phyloP scores from a whole-genome alignment of 2,113 vertebrate genomes.

The Nansenia antarctica region DNA sequence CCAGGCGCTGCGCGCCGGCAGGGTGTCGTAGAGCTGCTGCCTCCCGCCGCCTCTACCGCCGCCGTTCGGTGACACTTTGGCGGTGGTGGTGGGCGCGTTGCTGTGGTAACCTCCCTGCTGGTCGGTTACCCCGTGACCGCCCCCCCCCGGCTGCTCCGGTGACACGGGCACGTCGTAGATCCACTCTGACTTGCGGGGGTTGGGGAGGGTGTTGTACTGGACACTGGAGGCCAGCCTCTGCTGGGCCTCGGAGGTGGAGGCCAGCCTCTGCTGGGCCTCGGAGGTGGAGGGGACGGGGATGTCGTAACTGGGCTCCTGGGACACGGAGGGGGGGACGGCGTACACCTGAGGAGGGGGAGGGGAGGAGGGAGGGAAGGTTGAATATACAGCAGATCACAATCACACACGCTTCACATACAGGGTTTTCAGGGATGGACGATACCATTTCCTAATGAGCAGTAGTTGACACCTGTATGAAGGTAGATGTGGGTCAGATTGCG shows the following conservation, averaged over 20 bases:
- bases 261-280: conserved; percentile 37
- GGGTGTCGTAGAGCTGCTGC: conserved; percentile 50
- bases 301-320: conserved; percentile 66
- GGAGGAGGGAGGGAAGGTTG: neutral
- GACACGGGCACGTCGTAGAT: conserved; percentile 82
- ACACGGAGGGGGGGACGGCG: conserved; percentile 64
- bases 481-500: too few species aligned
- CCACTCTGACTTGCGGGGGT: conserved; percentile 81
- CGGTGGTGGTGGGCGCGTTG: conserved; percentile 44
- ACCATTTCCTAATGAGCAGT: too few species aligned
- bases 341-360: conserved; percentile 69
- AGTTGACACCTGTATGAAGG: too few species aligned
- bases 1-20: conserved; percentile 30
- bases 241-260: neutral
- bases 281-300: conserved; percentile 52
- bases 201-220: conserved; percentile 77
- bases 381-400: neutral
- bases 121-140: conserved; percentile 68
- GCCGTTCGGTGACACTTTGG: too few species aligned
- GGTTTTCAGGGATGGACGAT: too few species aligned
- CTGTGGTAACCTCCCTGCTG: conserved; percentile 13
- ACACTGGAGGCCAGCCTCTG: neutral
- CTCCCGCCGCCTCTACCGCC: too few species aligned
- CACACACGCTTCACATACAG: too few species aligned
- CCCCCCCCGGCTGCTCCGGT: conserved; percentile 56